Percentiles rank a stretch among this genome's conserved stretches.
These are phyloP conservation scores for Mesoclemmys tuberculata DNA, from an alignment of 2,113 vertebrate species.

Conservation along the genomic window DNA sequence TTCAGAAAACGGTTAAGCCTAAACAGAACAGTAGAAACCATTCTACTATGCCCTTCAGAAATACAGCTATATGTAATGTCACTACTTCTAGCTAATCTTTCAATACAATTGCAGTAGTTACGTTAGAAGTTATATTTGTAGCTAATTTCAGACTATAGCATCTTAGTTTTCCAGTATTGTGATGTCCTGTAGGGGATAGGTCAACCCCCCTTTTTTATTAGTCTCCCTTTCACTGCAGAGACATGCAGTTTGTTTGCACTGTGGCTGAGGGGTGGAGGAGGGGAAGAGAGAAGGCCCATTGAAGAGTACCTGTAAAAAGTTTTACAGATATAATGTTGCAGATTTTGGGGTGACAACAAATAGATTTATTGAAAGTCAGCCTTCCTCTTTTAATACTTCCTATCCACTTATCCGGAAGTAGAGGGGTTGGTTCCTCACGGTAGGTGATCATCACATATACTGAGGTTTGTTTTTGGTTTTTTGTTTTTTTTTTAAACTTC, in stretches of 20 bases:
- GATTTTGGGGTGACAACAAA: background rate
- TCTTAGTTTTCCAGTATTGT: background rate
- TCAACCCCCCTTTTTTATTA: background rate
- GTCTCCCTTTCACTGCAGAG: background rate
- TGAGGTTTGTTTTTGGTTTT: background rate
- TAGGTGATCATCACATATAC: background rate
- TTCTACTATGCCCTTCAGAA: constrained; percentile 81
- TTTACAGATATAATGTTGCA: background rate
- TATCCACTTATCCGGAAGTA: background rate
- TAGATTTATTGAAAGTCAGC: background rate
- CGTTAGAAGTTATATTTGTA: background rate
- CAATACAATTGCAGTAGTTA: constrained; percentile 12
- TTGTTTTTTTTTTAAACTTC: background rate
- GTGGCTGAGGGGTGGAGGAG: background rate
- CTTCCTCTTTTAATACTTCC: background rate
- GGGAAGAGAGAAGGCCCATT: background rate
- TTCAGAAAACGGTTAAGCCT: constrained; percentile 85
- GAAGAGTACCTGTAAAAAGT: background rate
- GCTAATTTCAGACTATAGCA: background rate
- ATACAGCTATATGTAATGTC: constrained; percentile 70
- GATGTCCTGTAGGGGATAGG: background rate
- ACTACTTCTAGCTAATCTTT: constrained; percentile 62
- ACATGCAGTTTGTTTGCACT: constrained; percentile 8
- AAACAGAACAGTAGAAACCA: constrained; percentile 85
- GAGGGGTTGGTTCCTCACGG: background rate